These are phyloP conservation scores for Pterocles gutturalis DNA, from an alignment of 2,113 vertebrate genomes.

Conservation along the genomic window DNA sequence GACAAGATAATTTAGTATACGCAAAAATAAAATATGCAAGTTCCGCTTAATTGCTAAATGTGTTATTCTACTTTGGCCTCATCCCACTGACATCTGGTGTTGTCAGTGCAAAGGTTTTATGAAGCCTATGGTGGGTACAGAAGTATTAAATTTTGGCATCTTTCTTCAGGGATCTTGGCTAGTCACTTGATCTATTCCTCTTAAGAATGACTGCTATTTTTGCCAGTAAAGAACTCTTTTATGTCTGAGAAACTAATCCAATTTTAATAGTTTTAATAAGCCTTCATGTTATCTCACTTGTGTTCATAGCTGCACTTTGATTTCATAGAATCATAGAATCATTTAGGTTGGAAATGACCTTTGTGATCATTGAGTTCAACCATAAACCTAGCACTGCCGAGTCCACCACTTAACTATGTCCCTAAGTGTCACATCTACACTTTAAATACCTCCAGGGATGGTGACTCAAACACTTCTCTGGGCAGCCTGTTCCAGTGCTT, in stretches of 20 bases:
- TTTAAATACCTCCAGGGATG: not conserved
- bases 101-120: not conserved
- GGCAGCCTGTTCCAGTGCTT: not conserved
- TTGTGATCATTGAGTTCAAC: not conserved
- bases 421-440: no score
- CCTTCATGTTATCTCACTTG: not conserved
- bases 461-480: not conserved
- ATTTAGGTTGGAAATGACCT: not conserved
- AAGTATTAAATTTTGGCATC: not conserved
- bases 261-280: not conserved
- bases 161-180: not conserved
- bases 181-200: not conserved
- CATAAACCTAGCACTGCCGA: not conserved
- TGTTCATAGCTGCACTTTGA: not conserved
- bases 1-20: not conserved
- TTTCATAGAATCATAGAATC: not conserved
- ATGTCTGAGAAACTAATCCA: not conserved
- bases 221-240: not conserved
- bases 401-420: not conserved
- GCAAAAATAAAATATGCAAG: conserved; percentile 5
- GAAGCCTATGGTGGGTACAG: not conserved
- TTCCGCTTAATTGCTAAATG: not conserved
- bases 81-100: not conserved
- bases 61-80: not conserved
- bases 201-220: not conserved